Conservation (phyloP, 1,140 invertebrate species). For the Caligus rogercresseyi region DNA sequence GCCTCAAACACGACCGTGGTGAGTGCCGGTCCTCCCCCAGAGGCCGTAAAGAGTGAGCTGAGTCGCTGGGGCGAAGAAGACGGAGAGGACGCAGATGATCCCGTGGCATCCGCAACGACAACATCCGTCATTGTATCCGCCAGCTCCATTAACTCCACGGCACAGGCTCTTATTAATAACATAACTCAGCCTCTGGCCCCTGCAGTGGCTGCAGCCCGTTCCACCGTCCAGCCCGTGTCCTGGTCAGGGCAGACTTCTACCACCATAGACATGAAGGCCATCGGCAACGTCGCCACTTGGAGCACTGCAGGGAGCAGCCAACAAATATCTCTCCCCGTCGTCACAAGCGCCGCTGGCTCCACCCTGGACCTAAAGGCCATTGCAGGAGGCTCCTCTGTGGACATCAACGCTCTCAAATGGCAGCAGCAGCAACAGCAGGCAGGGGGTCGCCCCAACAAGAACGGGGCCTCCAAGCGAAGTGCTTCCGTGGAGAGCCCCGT, state of each 20-base stretch:
- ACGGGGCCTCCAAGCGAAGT: background rate
- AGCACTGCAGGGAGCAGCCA: background rate
- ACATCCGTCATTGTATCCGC: background rate
- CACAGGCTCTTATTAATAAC: slow-evolving; percentile 4
- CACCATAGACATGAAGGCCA: slow-evolving; percentile 15
- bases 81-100: background rate
- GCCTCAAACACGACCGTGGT: background rate
- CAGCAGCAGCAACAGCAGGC: background rate
- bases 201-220: background rate
- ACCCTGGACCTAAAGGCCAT: slow-evolving; percentile 13
- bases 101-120: background rate
- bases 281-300: slow-evolving; percentile 2
- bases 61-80: background rate
- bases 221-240: background rate
- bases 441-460: background rate
- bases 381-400: slow-evolving; percentile 1
- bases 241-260: background rate
- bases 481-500: background rate
- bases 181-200: slow-evolving; percentile 6
- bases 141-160: background rate
- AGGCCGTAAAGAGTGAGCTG: background rate
- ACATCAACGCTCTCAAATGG: slow-evolving; percentile 17
- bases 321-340: background rate
- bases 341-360: background rate
- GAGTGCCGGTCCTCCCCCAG: background rate